Conservation (phyloP, 1,140 invertebrate species). For the Zaprionus gabonicus region DNA sequence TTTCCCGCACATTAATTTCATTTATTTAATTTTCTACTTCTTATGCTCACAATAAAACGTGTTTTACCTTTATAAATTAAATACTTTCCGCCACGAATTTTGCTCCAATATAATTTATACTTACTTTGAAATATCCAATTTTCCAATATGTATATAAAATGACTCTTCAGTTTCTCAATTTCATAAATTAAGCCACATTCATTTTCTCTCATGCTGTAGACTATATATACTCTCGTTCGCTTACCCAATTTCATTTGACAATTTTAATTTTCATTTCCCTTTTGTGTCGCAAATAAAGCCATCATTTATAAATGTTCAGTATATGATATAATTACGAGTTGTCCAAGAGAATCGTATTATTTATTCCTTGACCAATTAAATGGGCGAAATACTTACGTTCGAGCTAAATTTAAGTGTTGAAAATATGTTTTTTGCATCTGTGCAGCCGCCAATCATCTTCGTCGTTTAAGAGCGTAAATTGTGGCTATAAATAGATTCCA, state of each 20-base stretch:
- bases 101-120: background rate
- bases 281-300: background rate
- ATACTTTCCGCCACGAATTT: background rate
- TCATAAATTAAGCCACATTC: background rate
- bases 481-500: conserved; percentile 4
- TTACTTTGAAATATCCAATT: background rate
- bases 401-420: conserved; percentile 2
- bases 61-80: no score
- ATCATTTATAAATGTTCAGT: background rate
- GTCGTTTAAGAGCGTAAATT: conserved; percentile 35
- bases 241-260: background rate
- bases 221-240: background rate
- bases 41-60: no score
- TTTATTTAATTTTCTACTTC: no score
- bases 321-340: background rate
- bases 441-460: conserved; percentile 17
- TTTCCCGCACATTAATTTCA: no score
- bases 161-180: background rate
- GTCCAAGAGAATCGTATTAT: background rate
- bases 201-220: background rate
- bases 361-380: background rate
- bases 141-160: background rate
- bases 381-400: conserved; percentile 7
- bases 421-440: conserved; percentile 1
- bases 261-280: background rate